These are phyloP conservation scores for Cyrtorhinus lividipennis DNA, from an alignment of 1,140 invertebrate species.

Conservation along the genomic window DNA sequence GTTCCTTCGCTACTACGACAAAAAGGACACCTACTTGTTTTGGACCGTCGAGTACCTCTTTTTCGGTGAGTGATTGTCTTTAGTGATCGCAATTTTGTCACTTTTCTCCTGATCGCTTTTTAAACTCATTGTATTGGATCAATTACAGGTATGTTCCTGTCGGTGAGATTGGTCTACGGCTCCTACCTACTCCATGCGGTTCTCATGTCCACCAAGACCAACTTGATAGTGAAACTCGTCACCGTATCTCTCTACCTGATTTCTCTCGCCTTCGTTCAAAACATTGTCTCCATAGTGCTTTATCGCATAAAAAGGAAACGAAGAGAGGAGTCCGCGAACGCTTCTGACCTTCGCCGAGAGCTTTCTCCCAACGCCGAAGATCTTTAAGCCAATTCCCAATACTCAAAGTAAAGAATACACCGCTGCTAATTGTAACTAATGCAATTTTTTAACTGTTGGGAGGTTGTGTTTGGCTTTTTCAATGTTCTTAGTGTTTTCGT, in stretches of 20 bases:
- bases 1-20: constrained; percentile 31
- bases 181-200: constrained; percentile 16
- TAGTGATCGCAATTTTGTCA: background rate
- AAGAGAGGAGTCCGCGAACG: too few species aligned
- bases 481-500: too few species aligned
- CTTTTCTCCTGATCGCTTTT: background rate
- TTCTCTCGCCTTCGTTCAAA: constrained; percentile 19
- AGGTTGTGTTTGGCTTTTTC: too few species aligned
- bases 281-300: constrained; percentile 18
- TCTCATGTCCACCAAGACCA: background rate
- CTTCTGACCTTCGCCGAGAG: too few species aligned
- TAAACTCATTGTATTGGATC: too few species aligned
- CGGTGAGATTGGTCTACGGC: constrained; percentile 19
- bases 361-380: too few species aligned
- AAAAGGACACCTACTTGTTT: constrained; percentile 23
- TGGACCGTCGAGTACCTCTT: constrained; percentile 19
- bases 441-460: too few species aligned
- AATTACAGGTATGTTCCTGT: constrained; percentile 17
- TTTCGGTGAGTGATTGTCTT: constrained; percentile 13
- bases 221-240: constrained; percentile 17
- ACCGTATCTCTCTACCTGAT: constrained; percentile 18
- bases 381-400: too few species aligned
- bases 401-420: too few species aligned
- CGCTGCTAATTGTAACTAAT: too few species aligned
- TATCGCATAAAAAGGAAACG: constrained; percentile 2